Conservation (phyloP, 2,113 vertebrate genomes). For the Ginglymostoma cirratum region DNA sequence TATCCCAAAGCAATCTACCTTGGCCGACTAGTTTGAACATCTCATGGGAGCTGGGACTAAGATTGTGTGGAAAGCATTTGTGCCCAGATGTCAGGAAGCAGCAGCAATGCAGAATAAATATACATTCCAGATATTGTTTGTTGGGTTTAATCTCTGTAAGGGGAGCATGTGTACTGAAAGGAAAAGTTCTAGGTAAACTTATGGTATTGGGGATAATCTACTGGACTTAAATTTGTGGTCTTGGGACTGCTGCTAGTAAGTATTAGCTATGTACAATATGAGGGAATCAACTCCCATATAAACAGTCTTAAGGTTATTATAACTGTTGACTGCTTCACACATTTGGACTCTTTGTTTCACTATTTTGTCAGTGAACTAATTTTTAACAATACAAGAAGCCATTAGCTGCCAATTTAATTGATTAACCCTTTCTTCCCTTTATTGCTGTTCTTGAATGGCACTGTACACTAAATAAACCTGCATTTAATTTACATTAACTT, state of each 20-base stretch:
- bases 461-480: not conserved
- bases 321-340: not conserved
- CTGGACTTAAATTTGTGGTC: too few relatives aligned
- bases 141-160: not conserved
- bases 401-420: not conserved
- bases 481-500: not conserved
- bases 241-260: not conserved
- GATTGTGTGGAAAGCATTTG: not conserved
- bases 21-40: slow-evolving; percentile 73
- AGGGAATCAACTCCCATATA: not conserved
- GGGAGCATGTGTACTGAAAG: not conserved
- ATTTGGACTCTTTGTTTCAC: not conserved
- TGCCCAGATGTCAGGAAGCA: slow-evolving; percentile 16
- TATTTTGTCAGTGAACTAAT: not conserved
- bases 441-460: not conserved
- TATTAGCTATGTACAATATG: not conserved
- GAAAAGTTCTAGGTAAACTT: not conserved
- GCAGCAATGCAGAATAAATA: not conserved
- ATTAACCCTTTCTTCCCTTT: not conserved
- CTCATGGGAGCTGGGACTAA: not conserved
- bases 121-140: not conserved
- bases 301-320: not conserved
- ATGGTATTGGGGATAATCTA: not conserved
- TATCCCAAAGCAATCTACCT: slow-evolving; percentile 83
- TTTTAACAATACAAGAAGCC: not conserved